These are phyloP conservation scores for Zele albiditarsus DNA, from an alignment of 2,888 invertebrate species.

Conservation along the genomic window DNA sequence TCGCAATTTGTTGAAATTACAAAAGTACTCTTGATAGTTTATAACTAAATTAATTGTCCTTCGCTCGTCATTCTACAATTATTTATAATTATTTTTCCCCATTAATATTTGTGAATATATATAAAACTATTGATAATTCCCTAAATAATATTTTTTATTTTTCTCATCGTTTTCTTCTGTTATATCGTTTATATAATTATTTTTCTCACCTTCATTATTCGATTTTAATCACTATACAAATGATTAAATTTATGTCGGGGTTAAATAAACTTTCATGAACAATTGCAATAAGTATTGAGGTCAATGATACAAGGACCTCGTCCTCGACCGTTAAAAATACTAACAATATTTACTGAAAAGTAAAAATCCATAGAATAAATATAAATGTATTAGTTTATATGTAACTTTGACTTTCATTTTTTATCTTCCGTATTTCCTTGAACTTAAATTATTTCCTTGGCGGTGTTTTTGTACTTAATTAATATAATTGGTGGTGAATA, in stretches of 20 bases:
- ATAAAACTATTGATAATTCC: not conserved
- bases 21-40: constrained; percentile 17
- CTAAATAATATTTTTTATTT: not conserved
- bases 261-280: constrained; percentile 7
- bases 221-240: not conserved
- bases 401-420: constrained; percentile 2
- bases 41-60: not conserved
- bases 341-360: not conserved
- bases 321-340: constrained; percentile 3
- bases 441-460: no score
- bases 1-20: constrained; percentile 21
- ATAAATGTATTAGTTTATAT: not conserved
- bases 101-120: no score
- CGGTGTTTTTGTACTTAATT: no score
- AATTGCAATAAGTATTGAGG: not conserved
- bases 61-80: not conserved
- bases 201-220: not conserved
- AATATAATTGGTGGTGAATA: no score
- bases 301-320: constrained; percentile 19
- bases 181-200: not conserved
- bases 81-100: not conserved
- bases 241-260: constrained; percentile 5
- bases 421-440: not conserved
- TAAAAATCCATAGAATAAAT: not conserved
- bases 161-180: not conserved